Conservation (phyloP, 2,797 vertebrate genomes). For the Gallinago stenura region DNA sequence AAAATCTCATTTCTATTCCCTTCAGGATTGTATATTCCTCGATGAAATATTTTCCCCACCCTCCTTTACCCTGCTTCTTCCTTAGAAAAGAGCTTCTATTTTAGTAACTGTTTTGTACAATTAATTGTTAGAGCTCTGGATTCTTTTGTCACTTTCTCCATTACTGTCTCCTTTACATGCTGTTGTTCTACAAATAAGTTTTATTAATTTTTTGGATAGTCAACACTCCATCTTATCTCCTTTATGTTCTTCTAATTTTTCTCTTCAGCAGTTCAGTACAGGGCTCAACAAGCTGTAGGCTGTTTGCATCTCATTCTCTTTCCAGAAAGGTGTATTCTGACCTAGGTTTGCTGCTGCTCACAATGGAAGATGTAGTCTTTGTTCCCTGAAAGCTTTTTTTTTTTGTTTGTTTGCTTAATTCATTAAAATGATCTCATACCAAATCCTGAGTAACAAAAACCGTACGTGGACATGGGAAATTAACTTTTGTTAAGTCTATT, state of each 20-base stretch:
- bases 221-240: neutral
- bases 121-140: slow-evolving; percentile 25
- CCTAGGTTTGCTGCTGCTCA: neutral
- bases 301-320: neutral
- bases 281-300: neutral
- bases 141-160: neutral
- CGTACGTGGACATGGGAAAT: neutral
- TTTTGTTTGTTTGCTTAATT: neutral
- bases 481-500: neutral
- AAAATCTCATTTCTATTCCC: slow-evolving; percentile 80
- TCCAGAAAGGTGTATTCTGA: neutral
- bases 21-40: slow-evolving; percentile 78
- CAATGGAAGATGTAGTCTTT: neutral
- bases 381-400: neutral
- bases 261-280: neutral
- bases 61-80: neutral
- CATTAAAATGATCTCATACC: neutral
- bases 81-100: slow-evolving; percentile 51
- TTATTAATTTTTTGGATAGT: neutral
- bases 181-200: neutral
- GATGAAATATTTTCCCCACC: slow-evolving; percentile 52
- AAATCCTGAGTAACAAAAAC: neutral
- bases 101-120: slow-evolving; percentile 29
- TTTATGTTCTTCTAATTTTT: neutral
- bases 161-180: neutral